A percentile compares a stretch with the other conserved stretches of the same genome.
Conservation (phyloP, 2,888 invertebrate genomes). For the Microplitis deprimator region DNA sequence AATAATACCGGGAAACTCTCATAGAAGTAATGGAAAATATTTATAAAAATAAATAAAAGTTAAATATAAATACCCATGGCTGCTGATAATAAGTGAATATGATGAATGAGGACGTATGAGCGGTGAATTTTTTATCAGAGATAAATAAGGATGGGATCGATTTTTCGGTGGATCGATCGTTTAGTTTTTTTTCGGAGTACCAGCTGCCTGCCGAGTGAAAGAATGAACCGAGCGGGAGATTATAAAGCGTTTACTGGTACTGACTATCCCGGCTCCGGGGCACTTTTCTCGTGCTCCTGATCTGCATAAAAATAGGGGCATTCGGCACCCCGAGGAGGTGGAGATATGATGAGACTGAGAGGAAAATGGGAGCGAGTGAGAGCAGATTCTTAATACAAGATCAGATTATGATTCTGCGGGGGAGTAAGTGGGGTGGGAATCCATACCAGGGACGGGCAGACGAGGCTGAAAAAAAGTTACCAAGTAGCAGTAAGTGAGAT, state of each 20-base stretch:
- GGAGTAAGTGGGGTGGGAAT: slow-evolving; percentile 59
- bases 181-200: slow-evolving; percentile 39
- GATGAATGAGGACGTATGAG: too few relatives aligned
- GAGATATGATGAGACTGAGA: slow-evolving; percentile 16
- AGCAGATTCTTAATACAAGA: slow-evolving; percentile 68
- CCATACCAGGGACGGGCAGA: slow-evolving; percentile 32
- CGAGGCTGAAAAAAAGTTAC: slow-evolving; percentile 29
- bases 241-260: slow-evolving; percentile 67
- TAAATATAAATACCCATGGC: too few relatives aligned
- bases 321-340: slow-evolving; percentile 11
- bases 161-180: too few relatives aligned
- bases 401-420: slow-evolving; percentile 69
- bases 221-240: slow-evolving; percentile 59
- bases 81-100: too few relatives aligned
- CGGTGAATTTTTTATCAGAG: too few relatives aligned
- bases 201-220: slow-evolving; percentile 61
- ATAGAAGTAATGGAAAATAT: too few relatives aligned
- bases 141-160: too few relatives aligned
- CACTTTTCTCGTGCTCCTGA: slow-evolving; percentile 59
- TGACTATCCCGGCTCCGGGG: slow-evolving; percentile 65
- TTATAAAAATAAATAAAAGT: too few relatives aligned
- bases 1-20: neutral
- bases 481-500: slow-evolving; percentile 26
- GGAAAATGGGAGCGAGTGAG: slow-evolving; percentile 30
- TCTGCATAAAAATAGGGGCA: slow-evolving; percentile 68